These are phyloP conservation scores for Beris morrisii DNA, from an alignment of 2,888 invertebrate genomes.

Conservation along the genomic window DNA sequence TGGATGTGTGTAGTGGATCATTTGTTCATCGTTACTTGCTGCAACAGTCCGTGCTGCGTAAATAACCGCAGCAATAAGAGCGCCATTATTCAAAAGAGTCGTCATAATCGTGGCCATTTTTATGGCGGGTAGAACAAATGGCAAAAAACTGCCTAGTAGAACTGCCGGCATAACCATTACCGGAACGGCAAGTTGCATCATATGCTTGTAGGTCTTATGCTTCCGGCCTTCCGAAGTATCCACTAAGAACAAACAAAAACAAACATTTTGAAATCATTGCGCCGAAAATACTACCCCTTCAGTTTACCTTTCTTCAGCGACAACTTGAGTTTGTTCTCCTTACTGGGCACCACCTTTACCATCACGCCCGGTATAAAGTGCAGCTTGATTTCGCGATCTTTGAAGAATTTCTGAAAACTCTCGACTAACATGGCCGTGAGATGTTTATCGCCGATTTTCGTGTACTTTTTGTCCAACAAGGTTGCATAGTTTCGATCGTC, in stretches of 20 bases:
- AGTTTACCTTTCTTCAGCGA: slow-evolving; percentile 60
- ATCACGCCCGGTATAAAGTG: slow-evolving; percentile 59
- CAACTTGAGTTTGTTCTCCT: slow-evolving; percentile 58
- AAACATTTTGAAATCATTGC: too few species aligned
- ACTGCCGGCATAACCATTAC: slow-evolving; percentile 65
- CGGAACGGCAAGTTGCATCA: slow-evolving; percentile 58
- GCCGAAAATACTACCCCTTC: slow-evolving; percentile 40
- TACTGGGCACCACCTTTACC: slow-evolving; percentile 59
- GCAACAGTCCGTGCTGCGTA: slow-evolving; percentile 53
- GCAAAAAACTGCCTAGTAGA: slow-evolving; percentile 67
- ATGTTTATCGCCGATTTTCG: slow-evolving; percentile 57
- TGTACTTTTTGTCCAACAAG: slow-evolving; percentile 57
- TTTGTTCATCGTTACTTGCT: slow-evolving; percentile 48
- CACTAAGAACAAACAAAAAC: background rate
- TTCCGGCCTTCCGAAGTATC: slow-evolving; percentile 13
- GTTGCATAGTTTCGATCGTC: slow-evolving; percentile 44
- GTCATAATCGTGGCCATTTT: slow-evolving; percentile 67
- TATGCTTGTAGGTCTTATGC: slow-evolving; percentile 43
- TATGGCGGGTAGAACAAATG: slow-evolving; percentile 68
- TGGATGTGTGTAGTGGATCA: slow-evolving; percentile 48
- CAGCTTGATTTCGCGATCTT: slow-evolving; percentile 58
- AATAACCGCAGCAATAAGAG: slow-evolving; percentile 62
- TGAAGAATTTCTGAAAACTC: slow-evolving; percentile 59
- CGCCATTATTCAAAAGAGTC: slow-evolving; percentile 68
- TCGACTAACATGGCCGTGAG: slow-evolving; percentile 59